phyloP scores from a whole-genome alignment of 2,113 vertebrate species.

The Passer montanus region DNA sequence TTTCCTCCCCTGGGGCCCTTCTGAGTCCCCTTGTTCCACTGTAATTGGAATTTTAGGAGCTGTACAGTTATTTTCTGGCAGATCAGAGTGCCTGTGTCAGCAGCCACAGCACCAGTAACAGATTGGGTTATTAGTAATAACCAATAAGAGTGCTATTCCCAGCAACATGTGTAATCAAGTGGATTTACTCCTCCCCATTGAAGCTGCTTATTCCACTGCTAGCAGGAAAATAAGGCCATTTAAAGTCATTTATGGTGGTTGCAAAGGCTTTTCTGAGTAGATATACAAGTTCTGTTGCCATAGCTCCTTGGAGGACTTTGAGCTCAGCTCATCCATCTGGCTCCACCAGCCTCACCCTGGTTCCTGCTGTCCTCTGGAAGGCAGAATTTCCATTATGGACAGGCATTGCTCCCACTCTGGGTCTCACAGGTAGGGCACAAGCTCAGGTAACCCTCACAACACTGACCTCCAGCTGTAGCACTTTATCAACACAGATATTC shows the following conservation, averaged over 20 bases:
- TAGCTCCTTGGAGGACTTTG: background rate
- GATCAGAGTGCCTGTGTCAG: background rate
- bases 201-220: slow-evolving; percentile 32
- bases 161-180: slow-evolving; percentile 23
- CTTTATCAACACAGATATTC: background rate
- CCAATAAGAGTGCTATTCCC: slow-evolving; percentile 23
- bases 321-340: slow-evolving; percentile 11
- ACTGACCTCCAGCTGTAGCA: background rate
- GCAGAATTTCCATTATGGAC: background rate
- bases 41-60: background rate
- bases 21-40: background rate
- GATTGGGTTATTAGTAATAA: slow-evolving; percentile 31
- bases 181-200: slow-evolving; percentile 52
- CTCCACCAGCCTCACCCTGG: background rate
- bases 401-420: background rate
- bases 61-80: background rate
- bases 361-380: background rate
- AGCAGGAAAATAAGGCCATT: slow-evolving; percentile 45
- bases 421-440: background rate
- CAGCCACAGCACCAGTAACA: background rate
- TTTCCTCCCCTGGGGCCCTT: background rate
- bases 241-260: slow-evolving; percentile 15
- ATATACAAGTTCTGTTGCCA: background rate
- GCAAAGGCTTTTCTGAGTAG: slow-evolving; percentile 28
- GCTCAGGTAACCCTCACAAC: background rate